A percentile compares a stretch with the other conserved stretches of the same genome.
phyloP scores from a whole-genome alignment of 2,888 invertebrate species.

The Drosophila eohydei region DNA sequence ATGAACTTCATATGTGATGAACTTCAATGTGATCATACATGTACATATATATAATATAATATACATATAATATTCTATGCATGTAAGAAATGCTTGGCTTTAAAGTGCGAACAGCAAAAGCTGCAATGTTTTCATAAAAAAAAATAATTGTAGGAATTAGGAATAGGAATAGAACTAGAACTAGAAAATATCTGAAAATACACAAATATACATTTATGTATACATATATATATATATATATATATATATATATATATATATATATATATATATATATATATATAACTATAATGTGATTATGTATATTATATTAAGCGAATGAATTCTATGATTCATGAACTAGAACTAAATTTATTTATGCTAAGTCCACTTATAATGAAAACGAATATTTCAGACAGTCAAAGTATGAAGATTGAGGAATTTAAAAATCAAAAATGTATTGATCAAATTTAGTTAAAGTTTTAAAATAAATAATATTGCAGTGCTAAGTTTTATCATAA shows the following conservation, averaged over 20 bases:
- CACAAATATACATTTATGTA: background rate
- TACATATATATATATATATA: background rate
- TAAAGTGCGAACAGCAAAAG: background rate
- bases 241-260: background rate
- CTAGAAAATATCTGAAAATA: conserved; percentile 2
- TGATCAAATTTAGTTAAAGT: background rate
- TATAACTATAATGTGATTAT: background rate
- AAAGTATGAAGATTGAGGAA: background rate
- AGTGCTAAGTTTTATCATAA: no score
- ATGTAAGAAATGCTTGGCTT: background rate
- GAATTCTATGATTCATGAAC: background rate
- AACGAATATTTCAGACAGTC: no score
- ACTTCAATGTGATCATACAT: no score
- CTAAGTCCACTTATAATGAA: background rate
- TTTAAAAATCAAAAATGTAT: background rate
- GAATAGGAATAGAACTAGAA: no score
- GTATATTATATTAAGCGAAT: background rate
- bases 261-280: background rate
- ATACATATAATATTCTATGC: background rate
- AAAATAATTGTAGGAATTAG: background rate
- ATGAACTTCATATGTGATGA: no score
- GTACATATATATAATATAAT: no score
- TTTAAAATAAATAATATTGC: no score
- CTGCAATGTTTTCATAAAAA: background rate
- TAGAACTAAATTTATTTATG: conserved; percentile 2